Conservation (phyloP, 2,797 vertebrate genomes). For the Intellagama lesueurii region DNA sequence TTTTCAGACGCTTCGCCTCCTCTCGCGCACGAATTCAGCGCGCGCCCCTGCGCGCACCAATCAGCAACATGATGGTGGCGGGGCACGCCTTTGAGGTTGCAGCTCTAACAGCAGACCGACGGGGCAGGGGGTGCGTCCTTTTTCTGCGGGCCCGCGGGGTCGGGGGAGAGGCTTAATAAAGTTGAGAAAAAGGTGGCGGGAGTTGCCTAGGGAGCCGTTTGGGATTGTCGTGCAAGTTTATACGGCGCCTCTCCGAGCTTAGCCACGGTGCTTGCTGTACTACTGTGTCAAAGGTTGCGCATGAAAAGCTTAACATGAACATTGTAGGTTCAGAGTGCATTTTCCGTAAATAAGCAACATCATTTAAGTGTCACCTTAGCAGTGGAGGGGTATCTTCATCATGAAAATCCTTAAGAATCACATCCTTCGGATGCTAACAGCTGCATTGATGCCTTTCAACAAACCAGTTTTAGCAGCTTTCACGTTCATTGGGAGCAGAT, state of each 20-base stretch:
- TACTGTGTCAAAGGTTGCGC: too few relatives aligned
- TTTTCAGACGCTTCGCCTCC: not conserved
- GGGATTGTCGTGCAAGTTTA: too few relatives aligned
- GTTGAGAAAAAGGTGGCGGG: too few relatives aligned
- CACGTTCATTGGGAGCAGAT: too few relatives aligned
- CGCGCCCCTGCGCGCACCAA: slow-evolving; percentile 13
- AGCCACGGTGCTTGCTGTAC: too few relatives aligned
- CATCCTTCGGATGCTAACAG: too few relatives aligned
- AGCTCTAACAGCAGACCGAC: not conserved
- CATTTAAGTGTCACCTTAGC: not conserved
- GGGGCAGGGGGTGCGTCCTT: not conserved
- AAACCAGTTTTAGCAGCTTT: too few relatives aligned
- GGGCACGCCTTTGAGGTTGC: not conserved
- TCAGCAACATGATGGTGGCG: not conserved
- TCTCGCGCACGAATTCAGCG: slow-evolving; percentile 9
- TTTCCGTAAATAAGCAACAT: not conserved
- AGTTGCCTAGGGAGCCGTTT: not conserved
- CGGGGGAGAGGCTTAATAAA: not conserved
- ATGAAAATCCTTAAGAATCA: too few relatives aligned
- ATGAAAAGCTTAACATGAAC: too few relatives aligned
- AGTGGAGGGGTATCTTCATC: not conserved
- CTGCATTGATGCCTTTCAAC: not conserved
- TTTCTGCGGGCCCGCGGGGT: too few relatives aligned
- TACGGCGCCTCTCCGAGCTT: too few relatives aligned
- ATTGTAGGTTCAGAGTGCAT: not conserved